Evolutionary conservation across 2,797 vertebrate genomes (phyloP).

Genomic region (Microhierax caerulescens): DNA sequence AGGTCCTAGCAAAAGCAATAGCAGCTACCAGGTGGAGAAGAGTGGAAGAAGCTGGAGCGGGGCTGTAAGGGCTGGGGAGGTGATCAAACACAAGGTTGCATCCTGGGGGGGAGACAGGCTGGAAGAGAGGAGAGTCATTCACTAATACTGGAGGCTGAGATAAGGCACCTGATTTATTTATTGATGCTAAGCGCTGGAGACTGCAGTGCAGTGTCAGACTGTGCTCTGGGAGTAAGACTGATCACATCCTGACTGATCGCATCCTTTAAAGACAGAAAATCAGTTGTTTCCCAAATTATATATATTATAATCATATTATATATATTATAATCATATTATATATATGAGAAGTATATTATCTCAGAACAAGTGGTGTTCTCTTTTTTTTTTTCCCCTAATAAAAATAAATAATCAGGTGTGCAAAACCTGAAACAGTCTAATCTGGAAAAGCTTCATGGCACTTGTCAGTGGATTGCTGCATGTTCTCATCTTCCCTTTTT

Average conservation of each 20-base stretch:
- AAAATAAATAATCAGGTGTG: background rate
- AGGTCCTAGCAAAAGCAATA: background rate
- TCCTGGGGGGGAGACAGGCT: background rate
- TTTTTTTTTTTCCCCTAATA: background rate
- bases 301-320: too few species aligned
- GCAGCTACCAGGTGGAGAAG: background rate
- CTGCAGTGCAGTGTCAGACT: accelerated
- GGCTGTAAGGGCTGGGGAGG: background rate
- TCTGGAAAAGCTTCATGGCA: background rate
- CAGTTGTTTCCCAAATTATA: background rate
- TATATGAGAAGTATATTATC: background rate
- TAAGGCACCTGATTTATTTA: background rate
- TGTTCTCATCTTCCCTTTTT: background rate
- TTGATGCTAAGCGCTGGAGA: background rate
- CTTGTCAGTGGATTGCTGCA: background rate
- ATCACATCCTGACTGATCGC: background rate
- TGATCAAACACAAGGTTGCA: background rate
- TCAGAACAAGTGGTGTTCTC: background rate
- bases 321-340: too few species aligned
- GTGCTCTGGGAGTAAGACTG: background rate
- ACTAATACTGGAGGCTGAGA: background rate
- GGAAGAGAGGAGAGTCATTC: background rate
- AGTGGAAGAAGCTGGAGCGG: background rate
- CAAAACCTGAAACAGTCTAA: background rate
- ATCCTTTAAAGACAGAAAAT: background rate